A percentile compares a stretch with the other conserved stretches of the same genome.
phyloP scores from a whole-genome alignment of 2,797 vertebrate species.

The Meriones psammophilus region DNA sequence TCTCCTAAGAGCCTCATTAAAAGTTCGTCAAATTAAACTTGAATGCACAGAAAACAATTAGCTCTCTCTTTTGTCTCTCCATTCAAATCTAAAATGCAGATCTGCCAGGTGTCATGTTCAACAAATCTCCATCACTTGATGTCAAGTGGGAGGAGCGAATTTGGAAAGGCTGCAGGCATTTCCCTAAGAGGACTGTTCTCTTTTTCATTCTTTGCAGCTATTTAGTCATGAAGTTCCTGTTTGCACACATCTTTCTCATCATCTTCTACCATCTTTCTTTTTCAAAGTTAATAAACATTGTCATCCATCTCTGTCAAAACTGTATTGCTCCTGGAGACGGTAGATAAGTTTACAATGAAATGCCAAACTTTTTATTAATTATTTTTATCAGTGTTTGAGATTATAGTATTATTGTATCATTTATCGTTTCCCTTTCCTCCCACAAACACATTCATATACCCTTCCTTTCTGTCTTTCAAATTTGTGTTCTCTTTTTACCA shows the following conservation, averaged over 20 bases:
- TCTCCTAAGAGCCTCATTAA: constrained; percentile 87
- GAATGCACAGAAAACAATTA: constrained; percentile 88
- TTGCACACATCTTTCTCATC: constrained; percentile 10
- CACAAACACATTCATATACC: not conserved
- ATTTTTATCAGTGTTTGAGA: not conserved
- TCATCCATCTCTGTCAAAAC: not conserved
- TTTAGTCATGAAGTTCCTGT: not conserved
- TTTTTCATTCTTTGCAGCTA: constrained; percentile 2
- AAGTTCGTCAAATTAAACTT: constrained; percentile 85
- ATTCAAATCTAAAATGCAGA: constrained; percentile 77
- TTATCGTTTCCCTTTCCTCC: not conserved
- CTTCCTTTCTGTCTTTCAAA: not conserved
- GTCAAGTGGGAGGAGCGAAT: constrained; percentile 83
- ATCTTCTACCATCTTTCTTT: not conserved
- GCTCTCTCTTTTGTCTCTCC: constrained; percentile 87
- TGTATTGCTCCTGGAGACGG: not conserved
- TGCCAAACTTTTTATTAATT: not conserved
- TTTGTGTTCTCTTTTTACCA: not conserved
- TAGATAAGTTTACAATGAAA: not conserved
- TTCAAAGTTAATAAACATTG: constrained; percentile 3
- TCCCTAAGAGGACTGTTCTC: not conserved
- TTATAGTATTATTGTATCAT: not conserved
- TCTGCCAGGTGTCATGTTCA: constrained; percentile 88
- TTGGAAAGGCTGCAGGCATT: constrained; percentile 83
- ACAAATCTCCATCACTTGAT: constrained; percentile 87